Base-by-base conservation (phyloP, 2,113 vertebrate species). In the Shinisaurus crocodilurus region DNA sequence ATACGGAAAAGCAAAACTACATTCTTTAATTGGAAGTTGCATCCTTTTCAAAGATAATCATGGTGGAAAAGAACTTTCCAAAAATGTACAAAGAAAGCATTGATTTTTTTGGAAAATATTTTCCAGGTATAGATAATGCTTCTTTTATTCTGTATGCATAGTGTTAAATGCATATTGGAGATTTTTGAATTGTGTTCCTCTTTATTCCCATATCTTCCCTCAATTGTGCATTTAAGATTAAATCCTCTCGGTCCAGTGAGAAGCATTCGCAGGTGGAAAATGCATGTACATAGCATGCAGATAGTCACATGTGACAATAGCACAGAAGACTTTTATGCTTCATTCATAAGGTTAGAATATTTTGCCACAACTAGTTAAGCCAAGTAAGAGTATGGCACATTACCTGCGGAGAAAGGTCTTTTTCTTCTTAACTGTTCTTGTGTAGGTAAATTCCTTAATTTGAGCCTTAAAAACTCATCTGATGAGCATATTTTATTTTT, bases 401-500 rank as follows among this genome's bases (percentile, higher is more conserved):
- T 89, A 77, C 6, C 12, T 43, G 2, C 6, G 9, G 15, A n/a
- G 45, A 23, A 13, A 0, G 25, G 2, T 34, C 16, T 74, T 25
- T 54, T 57, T 43, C 43, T 65, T 34, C 7, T 79, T 65, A 87
- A 45, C 9, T 65, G 16, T 63, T 87, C 12, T 20, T 0, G 57
- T 34, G 27, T 60, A 63, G 5, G 85, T 23, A 85, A 85, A 74
- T 63, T 76, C 16, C 57, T 89, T 84, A 67, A 77, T 75, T 83
- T 82, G 67, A 67, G n/a, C 79, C n/a, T 76, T 72, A 6, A n/a
- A 75, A 82, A 43, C 34, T 89, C 77, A 74, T 60, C 82, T 87
- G 45, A 85, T 70, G 9, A 15, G n/a, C n/a, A n/a, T n/a, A n/a
- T n/a, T n/a, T n/a, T n/a, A n/a, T n/a, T n/a, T n/a, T n/a, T n/a